Conservation (phyloP, 2,797 vertebrate genomes). For the Pangasius mekongensis region DNA sequence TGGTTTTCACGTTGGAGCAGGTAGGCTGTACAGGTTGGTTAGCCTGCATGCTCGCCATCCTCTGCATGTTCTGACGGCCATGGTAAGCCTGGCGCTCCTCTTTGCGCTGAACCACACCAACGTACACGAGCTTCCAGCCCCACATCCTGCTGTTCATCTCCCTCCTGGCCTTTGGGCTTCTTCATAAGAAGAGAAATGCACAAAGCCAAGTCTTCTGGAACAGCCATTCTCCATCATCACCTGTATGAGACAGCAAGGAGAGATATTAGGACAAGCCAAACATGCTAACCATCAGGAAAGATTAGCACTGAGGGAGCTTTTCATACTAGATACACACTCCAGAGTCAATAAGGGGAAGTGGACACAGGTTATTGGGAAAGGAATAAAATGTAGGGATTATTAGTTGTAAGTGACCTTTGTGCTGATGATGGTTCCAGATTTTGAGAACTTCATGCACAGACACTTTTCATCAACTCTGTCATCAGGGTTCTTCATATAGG, state of each 20-base stretch:
- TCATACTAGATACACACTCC: not conserved
- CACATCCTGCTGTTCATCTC: not conserved
- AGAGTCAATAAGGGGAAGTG: not conserved
- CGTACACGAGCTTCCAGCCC: not conserved
- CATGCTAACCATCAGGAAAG: not conserved
- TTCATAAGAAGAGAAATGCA: not conserved
- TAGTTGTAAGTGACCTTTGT: not conserved
- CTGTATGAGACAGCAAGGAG: not conserved
- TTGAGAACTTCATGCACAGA: no score
- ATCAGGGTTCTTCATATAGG: no score
- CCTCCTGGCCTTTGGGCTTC: not conserved
- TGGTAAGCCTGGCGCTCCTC: not conserved
- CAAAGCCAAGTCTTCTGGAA: not conserved
- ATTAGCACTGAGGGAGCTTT: not conserved
- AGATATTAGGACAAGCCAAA: not conserved
- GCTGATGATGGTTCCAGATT: no score
- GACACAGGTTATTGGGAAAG: not conserved
- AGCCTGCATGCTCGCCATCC: not conserved
- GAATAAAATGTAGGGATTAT: not conserved
- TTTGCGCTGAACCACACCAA: not conserved
- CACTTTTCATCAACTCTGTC: no score
- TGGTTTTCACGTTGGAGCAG: not conserved
- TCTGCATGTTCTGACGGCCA: not conserved
- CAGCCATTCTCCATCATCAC: not conserved
- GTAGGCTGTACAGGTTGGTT: no score